A percentile compares a stretch with the other conserved stretches of the same genome.
phyloP scores from a whole-genome alignment of 2,797 vertebrate species.

The Hybognathus amarus region DNA sequence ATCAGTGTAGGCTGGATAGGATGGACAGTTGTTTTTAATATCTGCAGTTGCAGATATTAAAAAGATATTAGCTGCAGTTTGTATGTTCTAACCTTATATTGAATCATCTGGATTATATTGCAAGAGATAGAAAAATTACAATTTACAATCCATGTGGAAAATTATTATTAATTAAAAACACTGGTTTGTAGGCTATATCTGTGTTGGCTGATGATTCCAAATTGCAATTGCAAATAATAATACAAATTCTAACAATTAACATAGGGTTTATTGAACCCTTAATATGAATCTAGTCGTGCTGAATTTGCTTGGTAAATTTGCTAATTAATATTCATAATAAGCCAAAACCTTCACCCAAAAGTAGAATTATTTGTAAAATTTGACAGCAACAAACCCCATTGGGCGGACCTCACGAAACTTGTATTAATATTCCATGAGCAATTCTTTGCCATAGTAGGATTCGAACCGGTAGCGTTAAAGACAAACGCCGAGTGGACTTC shows the following conservation, averaged over 20 bases:
- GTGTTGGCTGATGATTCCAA: too few species aligned
- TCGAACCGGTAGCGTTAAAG: conserved; percentile 79
- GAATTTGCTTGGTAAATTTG: background rate
- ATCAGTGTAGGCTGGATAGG: background rate
- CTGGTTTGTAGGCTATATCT: too few species aligned
- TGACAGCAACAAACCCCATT: background rate
- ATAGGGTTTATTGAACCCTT: too few species aligned
- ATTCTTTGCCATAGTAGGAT: conserved; percentile 62
- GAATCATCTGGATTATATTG: background rate
- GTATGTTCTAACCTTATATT: background rate
- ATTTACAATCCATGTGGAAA: too few species aligned
- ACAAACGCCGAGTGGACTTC: conserved; percentile 64
- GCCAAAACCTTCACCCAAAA: background rate
- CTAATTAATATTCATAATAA: background rate
- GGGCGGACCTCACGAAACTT: too few species aligned
- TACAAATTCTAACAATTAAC: too few species aligned
- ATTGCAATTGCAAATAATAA: too few species aligned
- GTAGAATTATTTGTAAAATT: background rate
- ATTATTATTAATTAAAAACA: too few species aligned
- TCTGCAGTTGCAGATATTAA: too few species aligned
- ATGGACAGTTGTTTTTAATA: background rate
- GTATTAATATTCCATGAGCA: conserved; percentile 25
- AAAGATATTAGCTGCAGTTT: too few species aligned
- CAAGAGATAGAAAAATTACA: too few species aligned
- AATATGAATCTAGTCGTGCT: background rate